These are phyloP conservation scores for Ochropleura leucogaster DNA, from an alignment of 2,888 invertebrate genomes.

Conservation along the genomic window DNA sequence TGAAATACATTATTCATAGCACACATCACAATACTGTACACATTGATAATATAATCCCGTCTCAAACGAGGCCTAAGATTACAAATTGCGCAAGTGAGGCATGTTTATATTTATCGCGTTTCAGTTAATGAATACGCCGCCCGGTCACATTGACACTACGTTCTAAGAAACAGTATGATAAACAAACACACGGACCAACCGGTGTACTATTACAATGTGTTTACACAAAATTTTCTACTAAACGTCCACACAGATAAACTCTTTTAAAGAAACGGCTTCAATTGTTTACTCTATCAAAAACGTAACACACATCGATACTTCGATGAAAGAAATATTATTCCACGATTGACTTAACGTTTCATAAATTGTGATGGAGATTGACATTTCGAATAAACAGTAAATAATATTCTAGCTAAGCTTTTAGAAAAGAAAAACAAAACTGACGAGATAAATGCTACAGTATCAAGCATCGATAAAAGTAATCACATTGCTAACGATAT, in stretches of 20 bases:
- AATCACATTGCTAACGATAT: conserved; percentile 58
- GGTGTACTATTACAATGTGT: conserved; percentile 69
- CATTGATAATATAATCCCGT: conserved; percentile 53
- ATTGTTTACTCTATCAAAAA: conserved; percentile 60
- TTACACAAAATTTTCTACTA: conserved; percentile 66
- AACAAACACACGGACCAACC: conserved; percentile 68
- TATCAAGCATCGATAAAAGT: conserved; percentile 56
- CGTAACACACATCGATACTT: conserved; percentile 39
- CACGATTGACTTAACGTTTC: conserved; percentile 39
- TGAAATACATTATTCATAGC: conserved; percentile 45
- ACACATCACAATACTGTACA: conserved; percentile 24
- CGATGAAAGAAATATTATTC: conserved; percentile 53
- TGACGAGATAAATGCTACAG: conserved; percentile 29
- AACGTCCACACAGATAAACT: conserved; percentile 59
- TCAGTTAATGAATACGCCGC: conserved; percentile 69
- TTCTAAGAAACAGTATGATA: conserved; percentile 72
- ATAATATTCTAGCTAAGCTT: conserved; percentile 26
- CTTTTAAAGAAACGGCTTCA: conserved; percentile 43
- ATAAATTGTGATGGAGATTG: conserved; percentile 34
- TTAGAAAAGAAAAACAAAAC: conserved; percentile 31
- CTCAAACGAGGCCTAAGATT: conserved; percentile 48
- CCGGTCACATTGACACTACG: conserved; percentile 66
- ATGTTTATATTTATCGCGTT: conserved; percentile 74
- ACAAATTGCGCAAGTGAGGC: conserved; percentile 55
- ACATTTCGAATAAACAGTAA: conserved; percentile 34